Evolutionary conservation across 2,797 vertebrate genomes (phyloP).

Genomic region (Muscicapa striata): DNA sequence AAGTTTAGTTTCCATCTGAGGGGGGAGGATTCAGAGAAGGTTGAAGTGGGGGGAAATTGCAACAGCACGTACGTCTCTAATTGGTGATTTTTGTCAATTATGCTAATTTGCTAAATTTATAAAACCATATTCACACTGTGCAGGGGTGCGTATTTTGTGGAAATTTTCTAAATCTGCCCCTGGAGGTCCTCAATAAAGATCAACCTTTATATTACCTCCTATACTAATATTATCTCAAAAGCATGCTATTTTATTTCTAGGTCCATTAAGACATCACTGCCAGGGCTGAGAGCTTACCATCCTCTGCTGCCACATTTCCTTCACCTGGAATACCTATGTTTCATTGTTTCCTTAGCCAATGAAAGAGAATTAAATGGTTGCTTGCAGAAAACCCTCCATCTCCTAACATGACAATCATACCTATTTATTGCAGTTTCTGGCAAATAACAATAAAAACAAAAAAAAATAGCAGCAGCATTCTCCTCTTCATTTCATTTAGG

Average conservation of each 20-base stretch:
- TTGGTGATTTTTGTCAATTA: not conserved
- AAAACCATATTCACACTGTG: not conserved
- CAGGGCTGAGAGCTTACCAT: not conserved
- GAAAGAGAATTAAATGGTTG: not conserved
- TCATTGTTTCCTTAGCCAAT: not conserved
- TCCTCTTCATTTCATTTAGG: not conserved
- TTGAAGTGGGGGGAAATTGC: not conserved
- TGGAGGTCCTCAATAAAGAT: not conserved
- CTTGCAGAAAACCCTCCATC: not conserved
- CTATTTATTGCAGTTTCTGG: not conserved
- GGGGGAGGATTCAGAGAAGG: not conserved
- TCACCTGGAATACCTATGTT: not conserved
- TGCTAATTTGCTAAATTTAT: not conserved
- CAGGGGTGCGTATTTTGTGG: not conserved
- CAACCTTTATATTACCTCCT: not conserved
- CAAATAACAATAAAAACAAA: not conserved
- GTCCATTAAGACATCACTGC: not conserved
- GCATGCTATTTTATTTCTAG: not conserved
- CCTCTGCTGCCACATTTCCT: not conserved
- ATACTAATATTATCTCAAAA: not conserved
- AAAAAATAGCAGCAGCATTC: not conserved
- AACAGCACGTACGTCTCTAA: not conserved
- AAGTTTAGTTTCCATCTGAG: not conserved
- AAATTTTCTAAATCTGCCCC: not conserved
- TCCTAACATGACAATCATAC: not conserved